Evolutionary conservation across 2,113 vertebrate species (phyloP), one percentile per base, ranked within the genome.

Genomic region (Thunnus maccoyii): DNA sequence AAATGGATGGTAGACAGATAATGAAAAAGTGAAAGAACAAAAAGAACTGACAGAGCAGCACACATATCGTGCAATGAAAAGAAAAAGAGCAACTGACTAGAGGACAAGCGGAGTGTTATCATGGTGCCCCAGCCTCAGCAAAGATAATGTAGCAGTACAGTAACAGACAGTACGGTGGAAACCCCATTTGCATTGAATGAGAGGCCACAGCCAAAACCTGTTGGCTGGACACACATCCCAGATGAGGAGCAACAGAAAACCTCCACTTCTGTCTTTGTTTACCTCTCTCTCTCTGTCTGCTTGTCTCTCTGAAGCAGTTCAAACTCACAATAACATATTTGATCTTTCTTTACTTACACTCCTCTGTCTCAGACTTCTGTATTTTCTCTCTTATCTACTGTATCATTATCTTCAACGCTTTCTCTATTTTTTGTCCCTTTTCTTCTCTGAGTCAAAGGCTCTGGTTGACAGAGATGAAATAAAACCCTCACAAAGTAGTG

Each of bases 151-250:
- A 57, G 70, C 76, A 48, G 66, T 84, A 57, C 61, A 78, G 80
- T 76, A 78, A 63, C 50, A 62, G 54, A 52, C 74, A 57, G 65
- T 55, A 57, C 71, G 41, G 70, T 62, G 76, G 68, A 82, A 79
- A 70, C 66, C 22, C 51, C 58, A 92, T 90, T 91, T 90, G 89
- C 83, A 90, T 89, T 91, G 78, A 92, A 91, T 85, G 74, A 89
- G 88, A 78, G 68, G 62, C 70, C 5, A 3, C 14, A 58, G 89
- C 85, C 85, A 91, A 63, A 72, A 70, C 46, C 82, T 68, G 44
- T 75, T 84, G 82, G 73, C 84, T 78, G 76, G 74, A 85, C 81
- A 65, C 15, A 2, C 36, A 73, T 56, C 82, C 84, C 5, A 84
- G 71, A 87, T 78, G 81, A 61, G 73, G 60, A 74, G 76, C 54